Base-by-base conservation (phyloP, 1,140 invertebrate genomes). In the Lerema accius region DNA sequence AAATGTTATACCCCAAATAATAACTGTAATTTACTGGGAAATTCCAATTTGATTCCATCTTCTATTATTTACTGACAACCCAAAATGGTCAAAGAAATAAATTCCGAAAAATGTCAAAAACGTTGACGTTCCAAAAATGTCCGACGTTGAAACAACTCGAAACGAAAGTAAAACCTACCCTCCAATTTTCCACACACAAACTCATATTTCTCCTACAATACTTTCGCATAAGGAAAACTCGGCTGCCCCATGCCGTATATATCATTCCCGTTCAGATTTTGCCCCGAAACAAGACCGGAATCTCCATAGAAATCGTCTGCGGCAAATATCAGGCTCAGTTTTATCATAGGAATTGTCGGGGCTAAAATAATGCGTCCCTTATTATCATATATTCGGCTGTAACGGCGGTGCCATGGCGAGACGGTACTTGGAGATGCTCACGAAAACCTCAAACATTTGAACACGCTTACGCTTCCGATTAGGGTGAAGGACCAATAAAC, bases 321-420 rank as follows among this genome's bases (percentile, higher is more conserved):
- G 73, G 82, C 80, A 83, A 82, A 88, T 88, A 88, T 87, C 79
- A 78, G 76, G 75, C 80, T 76, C 79, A 74, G 76, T 83, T 88
- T 90, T 89, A 89, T 79, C 85, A 89, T 88, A 87, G 73, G 80
- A 87, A 88, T 86, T 78, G 83, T 76, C 73, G 84, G 78, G 83
- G 84, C 82, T 84, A 88, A 90, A 90, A 87, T 86, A 86, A 80
- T 76, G 62, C 63, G 48, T 40, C 66, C 74, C 79, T 80, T 78
- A 85, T 88, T 87, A 82, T 67, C 84, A 86, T 90, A 86, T 76
- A 86, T 82, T 80, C 69, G 42, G 53, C 71, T 66, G 64, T 55
- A 60, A 45, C 72, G 42, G 59, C 71, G 70, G 86, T 84, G 73
- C 82, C 82, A 82, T 13, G 70, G 76, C 64, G 86, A 66, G 84